Base-by-base conservation (phyloP, 2,797 vertebrate species). In the Sarcoramphus papa region DNA sequence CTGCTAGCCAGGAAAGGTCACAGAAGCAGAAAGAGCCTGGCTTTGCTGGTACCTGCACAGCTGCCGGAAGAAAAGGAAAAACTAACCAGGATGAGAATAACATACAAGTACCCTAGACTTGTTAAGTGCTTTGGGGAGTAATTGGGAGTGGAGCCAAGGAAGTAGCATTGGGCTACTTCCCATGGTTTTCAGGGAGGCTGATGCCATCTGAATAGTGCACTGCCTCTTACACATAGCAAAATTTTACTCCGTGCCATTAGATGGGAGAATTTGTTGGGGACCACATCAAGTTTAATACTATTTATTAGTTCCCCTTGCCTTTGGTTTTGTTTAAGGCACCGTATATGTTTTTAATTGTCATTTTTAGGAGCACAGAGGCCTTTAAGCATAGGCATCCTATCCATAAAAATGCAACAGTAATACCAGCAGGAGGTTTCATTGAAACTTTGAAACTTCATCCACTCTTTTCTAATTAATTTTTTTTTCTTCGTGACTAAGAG, bases 401-500 rank as follows among this genome's bases (percentile, higher is more conserved):
- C 83, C 53, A 80, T 88, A 88, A 83, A 91, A 85, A 78, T 15
- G 27, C 53, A 94, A 75, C 64, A 95, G 37, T 68, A 85, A 57
- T 68, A 82, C 35, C 64, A 88, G 57, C 59, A 93, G 68, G 51
- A 94, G 35, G 30, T 77, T 91, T 91, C 67, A 94, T 10, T 50
- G 43, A 93, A 85, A 87, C 60, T 89, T 83, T 84, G 67, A 88
- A 96, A 83, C 24, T 84, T 83, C 76, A 50, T 80, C 33, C 53
- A 75, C 67, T 92, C 56, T 91, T 80, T 93, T 59, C 53, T 86
- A 85, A 93, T 80, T 92, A 72, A 6, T 84, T 62, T 93, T 88
- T 50, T 90, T 88, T 90, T 72, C 27, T 62, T 83, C 1, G 14
- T 67, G 64, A 70, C 37, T 40, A 68, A 59, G 50, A 95, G 67